Base-by-base conservation (phyloP, 2,113 vertebrate genomes). In the Panthera leo region DNA sequence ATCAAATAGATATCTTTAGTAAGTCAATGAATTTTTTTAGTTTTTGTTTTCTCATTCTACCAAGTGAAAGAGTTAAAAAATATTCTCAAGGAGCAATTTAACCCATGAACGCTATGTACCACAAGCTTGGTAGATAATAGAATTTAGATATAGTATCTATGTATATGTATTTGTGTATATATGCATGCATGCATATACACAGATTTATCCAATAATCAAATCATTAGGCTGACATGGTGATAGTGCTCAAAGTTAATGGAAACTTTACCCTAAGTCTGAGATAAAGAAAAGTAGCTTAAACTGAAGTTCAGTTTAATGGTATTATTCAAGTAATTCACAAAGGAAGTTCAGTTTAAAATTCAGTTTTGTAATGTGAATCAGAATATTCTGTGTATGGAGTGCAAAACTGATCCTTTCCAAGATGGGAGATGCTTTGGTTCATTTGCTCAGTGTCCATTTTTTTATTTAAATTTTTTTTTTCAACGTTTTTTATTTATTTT, bases 101-200 rank as follows among this genome's bases (percentile, higher is more conserved):
- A 67, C 19, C 42, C 31, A 31, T 27, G 53, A 97, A 70, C 11
- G 4, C 42, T 48, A 71, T 45, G 39, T 7, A 45, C 79, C 23
- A 65, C 36, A 78, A 65, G 55, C 55, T 36, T n/a, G 45, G 1
- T 51, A 51, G 25, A 65, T 73, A 34, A 70, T 39, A 39, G 79
- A 70, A 79, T 79, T 67, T 88, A 23, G 2, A 61, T 91, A 11
- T 21, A 80, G 16, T 65, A 58, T 70, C 1, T 42, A 45, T 51
- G 15, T n/a, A 70, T 85, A 39, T 78, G 23, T 45, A 31, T 91
- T 19, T 58, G 7, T 83, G 7, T 73, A 51, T 89, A 34, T 21
- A 70, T 4, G 1, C 7, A 11, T 14, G 1, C 31, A 5, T 11
- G 15, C 7, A 19, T 48, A 25, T 3, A 11, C 1, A 5, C 2